A percentile compares a stretch with the other conserved stretches of the same genome.
Evolutionary conservation across 1,140 invertebrate species (phyloP).

Genomic region (Vollenhovia emeryi): DNA sequence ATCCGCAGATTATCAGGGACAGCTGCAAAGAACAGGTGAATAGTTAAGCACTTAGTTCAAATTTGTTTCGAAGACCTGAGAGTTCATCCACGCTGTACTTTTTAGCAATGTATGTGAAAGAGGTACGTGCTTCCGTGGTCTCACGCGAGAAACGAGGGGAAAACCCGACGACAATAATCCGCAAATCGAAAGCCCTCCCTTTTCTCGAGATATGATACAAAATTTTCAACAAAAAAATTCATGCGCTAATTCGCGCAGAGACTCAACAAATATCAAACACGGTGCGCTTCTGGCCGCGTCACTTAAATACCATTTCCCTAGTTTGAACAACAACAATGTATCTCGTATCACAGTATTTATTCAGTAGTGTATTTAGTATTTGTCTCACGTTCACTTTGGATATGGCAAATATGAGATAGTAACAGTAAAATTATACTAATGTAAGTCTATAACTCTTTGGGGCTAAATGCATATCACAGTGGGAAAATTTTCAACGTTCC

Average conservation of each 20-base stretch:
- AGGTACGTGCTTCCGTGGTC: conserved; percentile 3
- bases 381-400: conserved; percentile 83
- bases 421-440: conserved; percentile 85
- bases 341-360: conserved; percentile 85
- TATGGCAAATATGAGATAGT: conserved; percentile 85
- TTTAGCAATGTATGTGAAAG: conserved; percentile 70
- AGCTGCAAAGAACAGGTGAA: conserved; percentile 79
- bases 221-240: conserved; percentile 79
- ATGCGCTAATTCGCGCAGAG: conserved; percentile 77
- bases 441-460: conserved; percentile 85
- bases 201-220: conserved; percentile 60
- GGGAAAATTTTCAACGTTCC: conserved; percentile 81
- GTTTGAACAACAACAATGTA: conserved; percentile 84
- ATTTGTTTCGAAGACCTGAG: conserved; percentile 77
- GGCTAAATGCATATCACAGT: conserved; percentile 86
- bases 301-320: conserved; percentile 79
- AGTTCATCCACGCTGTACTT: conserved; percentile 78
- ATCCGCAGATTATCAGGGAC: conserved; percentile 66
- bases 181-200: conserved; percentile 61
- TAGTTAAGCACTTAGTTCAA: conserved; percentile 76
- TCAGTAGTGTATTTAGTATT: conserved; percentile 83
- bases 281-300: conserved; percentile 77
- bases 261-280: conserved; percentile 79
- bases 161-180: conserved; percentile 65
- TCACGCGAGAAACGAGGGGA: conserved; percentile 67